Conservation (phyloP, 2,113 vertebrate species). For the Recurvirostra avosetta region DNA sequence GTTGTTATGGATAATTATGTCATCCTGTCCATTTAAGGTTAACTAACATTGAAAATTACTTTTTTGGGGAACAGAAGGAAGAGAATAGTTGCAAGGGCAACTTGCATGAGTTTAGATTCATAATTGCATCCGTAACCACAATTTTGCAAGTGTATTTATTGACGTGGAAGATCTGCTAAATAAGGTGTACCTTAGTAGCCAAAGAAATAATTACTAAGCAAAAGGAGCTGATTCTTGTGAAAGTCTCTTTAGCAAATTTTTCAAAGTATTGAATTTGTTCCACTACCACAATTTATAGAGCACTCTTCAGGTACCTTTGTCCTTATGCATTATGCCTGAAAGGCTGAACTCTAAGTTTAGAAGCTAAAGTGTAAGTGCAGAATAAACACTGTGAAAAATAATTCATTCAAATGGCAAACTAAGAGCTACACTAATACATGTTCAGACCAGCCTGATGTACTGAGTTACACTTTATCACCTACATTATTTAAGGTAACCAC, state of each 20-base stretch:
- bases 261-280: neutral
- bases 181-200: rapidly evolving
- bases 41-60: neutral
- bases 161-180: neutral
- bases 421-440: neutral
- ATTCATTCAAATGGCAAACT: neutral
- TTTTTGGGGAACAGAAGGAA: neutral
- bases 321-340: neutral
- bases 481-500: neutral
- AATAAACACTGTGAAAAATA: neutral
- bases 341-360: neutral
- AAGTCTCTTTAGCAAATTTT: neutral
- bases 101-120: neutral
- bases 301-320: neutral
- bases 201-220: neutral
- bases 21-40: neutral
- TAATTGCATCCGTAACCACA: neutral
- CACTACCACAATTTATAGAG: neutral
- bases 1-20: neutral
- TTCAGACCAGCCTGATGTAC: neutral
- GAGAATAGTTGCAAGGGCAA: neutral
- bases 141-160: neutral
- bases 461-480: neutral
- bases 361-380: neutral
- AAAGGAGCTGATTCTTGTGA: neutral